phyloP scores from a whole-genome alignment of 2,888 invertebrate genomes.

The Acanthosepion pharaonis region DNA sequence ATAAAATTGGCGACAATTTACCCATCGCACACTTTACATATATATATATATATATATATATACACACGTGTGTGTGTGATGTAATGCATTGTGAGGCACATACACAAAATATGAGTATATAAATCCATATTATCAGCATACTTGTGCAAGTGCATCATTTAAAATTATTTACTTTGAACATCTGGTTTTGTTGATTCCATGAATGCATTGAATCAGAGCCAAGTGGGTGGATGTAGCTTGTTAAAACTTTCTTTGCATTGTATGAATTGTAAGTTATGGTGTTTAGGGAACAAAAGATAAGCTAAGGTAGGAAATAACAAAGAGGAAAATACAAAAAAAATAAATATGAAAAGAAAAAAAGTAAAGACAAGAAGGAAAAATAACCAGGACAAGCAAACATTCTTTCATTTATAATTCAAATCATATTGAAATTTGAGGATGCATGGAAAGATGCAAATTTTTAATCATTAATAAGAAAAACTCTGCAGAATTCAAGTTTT shows the following conservation, averaged over 20 bases:
- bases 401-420: slow-evolving; percentile 33
- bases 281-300: background rate
- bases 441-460: background rate
- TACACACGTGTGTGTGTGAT: no score
- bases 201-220: background rate
- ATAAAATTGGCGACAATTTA: no score
- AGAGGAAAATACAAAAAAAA: background rate
- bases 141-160: no score
- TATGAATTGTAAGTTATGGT: background rate
- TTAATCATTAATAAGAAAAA: background rate
- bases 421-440: background rate
- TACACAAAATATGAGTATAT: background rate
- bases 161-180: background rate
- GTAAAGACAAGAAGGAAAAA: background rate
- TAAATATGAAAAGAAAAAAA: background rate
- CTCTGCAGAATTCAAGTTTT: background rate
- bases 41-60: no score
- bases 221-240: background rate
- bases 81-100: no score
- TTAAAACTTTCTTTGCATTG: background rate
- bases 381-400: background rate
- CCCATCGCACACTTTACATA: no score
- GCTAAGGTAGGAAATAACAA: background rate
- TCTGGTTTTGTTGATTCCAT: background rate
- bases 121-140: background rate